Evolutionary conservation across 2,797 vertebrate genomes (phyloP).

Genomic region (Tangara arthus): DNA sequence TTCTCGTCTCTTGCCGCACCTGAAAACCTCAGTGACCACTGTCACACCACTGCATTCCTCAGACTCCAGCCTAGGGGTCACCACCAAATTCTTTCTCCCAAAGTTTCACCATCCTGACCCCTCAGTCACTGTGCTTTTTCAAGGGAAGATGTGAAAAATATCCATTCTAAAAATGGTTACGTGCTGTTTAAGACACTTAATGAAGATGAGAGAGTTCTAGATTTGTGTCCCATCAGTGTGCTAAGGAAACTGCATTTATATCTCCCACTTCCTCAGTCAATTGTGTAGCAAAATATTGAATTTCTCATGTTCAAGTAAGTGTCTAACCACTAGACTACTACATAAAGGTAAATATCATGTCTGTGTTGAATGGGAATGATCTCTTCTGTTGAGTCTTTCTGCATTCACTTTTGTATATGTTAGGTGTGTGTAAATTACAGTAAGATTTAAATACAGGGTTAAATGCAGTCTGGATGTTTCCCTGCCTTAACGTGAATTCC

Average conservation of each 20-base stretch:
- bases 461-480: background rate
- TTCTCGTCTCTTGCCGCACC: too few relatives aligned
- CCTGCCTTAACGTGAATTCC: background rate
- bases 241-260: background rate
- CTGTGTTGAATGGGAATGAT: background rate
- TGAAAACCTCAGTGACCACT: too few relatives aligned
- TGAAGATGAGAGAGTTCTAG: background rate
- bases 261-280: background rate
- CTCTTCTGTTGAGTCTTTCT: background rate
- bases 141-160: background rate
- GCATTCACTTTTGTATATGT: background rate
- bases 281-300: background rate
- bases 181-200: background rate
- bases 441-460: background rate
- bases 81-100: background rate
- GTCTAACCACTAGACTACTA: background rate
- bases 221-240: background rate
- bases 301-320: background rate
- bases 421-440: background rate
- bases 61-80: background rate
- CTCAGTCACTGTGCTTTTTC: background rate
- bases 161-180: background rate
- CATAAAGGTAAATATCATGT: background rate
- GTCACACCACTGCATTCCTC: background rate
- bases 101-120: background rate